Evolutionary conservation across 2,888 invertebrate species (phyloP), one percentile per base, ranked within the genome.

Genomic region (Apodemia mormo): DNA sequence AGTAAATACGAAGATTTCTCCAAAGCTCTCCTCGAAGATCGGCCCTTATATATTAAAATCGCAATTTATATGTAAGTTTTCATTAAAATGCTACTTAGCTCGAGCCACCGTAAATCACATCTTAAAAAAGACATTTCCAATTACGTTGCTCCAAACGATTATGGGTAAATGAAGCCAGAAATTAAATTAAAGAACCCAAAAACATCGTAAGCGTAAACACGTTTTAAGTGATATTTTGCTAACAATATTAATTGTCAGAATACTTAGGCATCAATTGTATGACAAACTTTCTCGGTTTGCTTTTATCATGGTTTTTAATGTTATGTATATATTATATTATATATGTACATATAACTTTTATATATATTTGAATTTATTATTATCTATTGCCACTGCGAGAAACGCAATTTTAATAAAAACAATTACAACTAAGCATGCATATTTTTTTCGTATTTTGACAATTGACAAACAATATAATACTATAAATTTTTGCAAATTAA

Each of bases 91-190:
- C 33, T 64, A 64, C 37, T 14, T 64, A 64, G 10, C 12, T 33
- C 61, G 33, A 30, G 29, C 12, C 37, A n/a, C 14, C 14, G 61
- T 64, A 64, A 64, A 37, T 64, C 61, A 33, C 61, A 64, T 37
- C 37, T 64, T n/a, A 12, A 64, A 64, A 64, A 64, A 64, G 61
- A 64, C 33, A 33, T 64, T 64, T 64, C 61, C 61, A 64, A 64
- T 64, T 33, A 64, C 61, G 14, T 33, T n/a, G 33, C 54, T 33
- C 14, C 37, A 14, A 64, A 37, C 33, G 33, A 64, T 33, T 37
- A 64, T 64, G 64, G 37, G 37, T 33, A 37, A 64, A 64, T 64
- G 64, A 64, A 64, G 64, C 64, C 14, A 37, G 30, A 33, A 33
- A 64, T 14, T 64, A 64, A 64, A 37, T 64, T 64, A 33, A 64